Evolutionary conservation across 1,140 invertebrate species (phyloP), one percentile per base, ranked within the genome.

Genomic region (Planococcus citri): DNA sequence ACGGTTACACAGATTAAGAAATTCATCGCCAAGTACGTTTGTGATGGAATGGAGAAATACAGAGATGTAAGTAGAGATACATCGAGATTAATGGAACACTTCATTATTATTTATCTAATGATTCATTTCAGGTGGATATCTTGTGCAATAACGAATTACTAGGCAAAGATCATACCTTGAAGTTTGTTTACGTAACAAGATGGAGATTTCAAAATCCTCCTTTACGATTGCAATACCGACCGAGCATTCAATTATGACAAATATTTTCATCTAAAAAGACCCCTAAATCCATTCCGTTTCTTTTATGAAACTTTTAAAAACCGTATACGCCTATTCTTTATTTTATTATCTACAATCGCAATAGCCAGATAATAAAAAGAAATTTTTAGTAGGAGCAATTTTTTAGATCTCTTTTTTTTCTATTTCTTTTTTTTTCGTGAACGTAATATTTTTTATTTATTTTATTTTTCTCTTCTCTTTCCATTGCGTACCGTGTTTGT

Each of bases 111-210:
- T 20, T 20, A 60, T 60, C 22, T n/a, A n/a, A n/a, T n/a, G n/a
- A n/a, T 75, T 73, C 77, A 76, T 82, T 82, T 68, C 80, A 94
- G 90, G 92, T 98, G 79, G 97, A 99, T 81, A 95, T 99, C 77
- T 83, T 98, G 76, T 99, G 96, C 82, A 98, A 98, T 83, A 91
- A 98, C 78, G 95, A 99, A 83, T 82, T 98, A 72, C 80, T 99
- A 77, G 97, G 96, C 51, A 98, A 98, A 80, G 96, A 99, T 79
- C 97, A 98, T 78, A 98, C 95, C 37, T 82, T 99, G 69, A 98
- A 98, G 80, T 99, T 99, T 82, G 95, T 99, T 33, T 94, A 92
- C 76, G 92, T 98, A 17, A 99, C 97, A 38, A 84, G 95, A 75
- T 98, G 96, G 95, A 86, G 95, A 81, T 94, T 95, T 81, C 87